Base-by-base conservation (phyloP, 2,113 vertebrate species). In the Rhodinocichla rosea region DNA sequence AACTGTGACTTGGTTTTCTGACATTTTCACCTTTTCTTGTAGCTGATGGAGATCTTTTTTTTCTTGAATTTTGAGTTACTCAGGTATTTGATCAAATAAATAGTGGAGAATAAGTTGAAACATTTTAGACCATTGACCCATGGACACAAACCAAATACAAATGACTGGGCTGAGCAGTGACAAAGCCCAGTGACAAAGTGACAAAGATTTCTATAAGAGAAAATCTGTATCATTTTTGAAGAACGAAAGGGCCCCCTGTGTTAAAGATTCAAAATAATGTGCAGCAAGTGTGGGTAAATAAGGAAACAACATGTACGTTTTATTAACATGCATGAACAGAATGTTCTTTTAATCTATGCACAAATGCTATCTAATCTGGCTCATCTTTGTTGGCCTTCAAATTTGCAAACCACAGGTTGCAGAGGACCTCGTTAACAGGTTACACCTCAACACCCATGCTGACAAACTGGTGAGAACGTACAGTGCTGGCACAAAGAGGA, bases 401-500 rank as follows among this genome's bases (percentile, higher is more conserved):
- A 93, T 82, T 83, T 90, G 57, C 74, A 47, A 75, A 73, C 53
- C 68, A 24, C 75, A 98, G 98, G 96, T 97, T 39, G 70, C 97
- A 16, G 89, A 87, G 26, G 97, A 98, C 32, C 96, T 98, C 6
- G 94, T 98, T 50, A 89, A 67, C 37, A 87, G 83, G 42, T n/a
- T 98, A 21, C 91, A 95, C 14, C 89, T 98, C 7, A 87, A 39
- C 1, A 40, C 90, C 18, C 95, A 98, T 5, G 90, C 76, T 47
- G 82, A 97, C 85, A 90, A 97, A 52, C 74, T 70, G 13, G 98
- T 98, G 91, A 91, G 86, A 37, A 96, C 96, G 0, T 98, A 98
- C 57, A 98, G 98, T 49, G 98, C 97, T 22, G 98, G 98, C 23
- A 98, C 97, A 26, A 98, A 95, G 78, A 92, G 98, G 83, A 98